Conservation (phyloP, 2,113 vertebrate genomes). For the Pogonocichla stellata region DNA sequence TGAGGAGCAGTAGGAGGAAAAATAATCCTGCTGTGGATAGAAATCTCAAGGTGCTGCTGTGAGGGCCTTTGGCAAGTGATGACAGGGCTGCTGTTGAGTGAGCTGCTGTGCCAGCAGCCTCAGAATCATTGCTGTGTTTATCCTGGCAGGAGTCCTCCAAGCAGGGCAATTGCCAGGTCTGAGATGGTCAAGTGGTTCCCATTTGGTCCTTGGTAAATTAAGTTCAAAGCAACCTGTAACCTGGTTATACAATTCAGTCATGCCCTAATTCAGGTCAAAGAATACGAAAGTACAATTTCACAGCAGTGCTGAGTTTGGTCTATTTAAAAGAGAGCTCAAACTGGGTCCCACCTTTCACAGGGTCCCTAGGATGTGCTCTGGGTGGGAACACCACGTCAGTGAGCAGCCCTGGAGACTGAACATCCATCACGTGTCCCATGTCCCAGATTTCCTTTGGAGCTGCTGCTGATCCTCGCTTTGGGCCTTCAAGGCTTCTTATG, state of each 20-base stretch:
- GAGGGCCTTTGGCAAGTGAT: neutral
- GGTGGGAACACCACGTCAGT: constrained; percentile 24
- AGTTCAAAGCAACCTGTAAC: neutral
- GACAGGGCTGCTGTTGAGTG: neutral
- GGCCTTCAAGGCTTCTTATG: constrained; percentile 28
- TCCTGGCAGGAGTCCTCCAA: neutral
- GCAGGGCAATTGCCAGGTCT: neutral
- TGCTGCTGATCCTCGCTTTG: neutral
- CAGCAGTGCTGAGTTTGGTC: neutral
- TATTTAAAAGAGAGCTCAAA: constrained; percentile 33
- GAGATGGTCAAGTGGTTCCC: neutral
- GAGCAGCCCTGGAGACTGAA: constrained; percentile 35
- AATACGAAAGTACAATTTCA: neutral
- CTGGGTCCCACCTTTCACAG: constrained; percentile 30
- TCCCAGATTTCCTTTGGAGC: constrained; percentile 37
- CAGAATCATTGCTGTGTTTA: neutral
- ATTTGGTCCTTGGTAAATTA: neutral
- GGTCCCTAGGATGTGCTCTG: neutral
- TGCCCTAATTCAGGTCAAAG: constrained; percentile 11
- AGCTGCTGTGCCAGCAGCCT: neutral
- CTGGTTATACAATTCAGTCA: neutral
- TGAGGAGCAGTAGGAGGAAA: neutral
- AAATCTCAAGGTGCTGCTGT: neutral
- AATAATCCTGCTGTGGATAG: neutral
- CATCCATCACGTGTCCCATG: neutral